Base-by-base conservation (phyloP, 1,140 invertebrate species). In the Drosophila parvula region DNA sequence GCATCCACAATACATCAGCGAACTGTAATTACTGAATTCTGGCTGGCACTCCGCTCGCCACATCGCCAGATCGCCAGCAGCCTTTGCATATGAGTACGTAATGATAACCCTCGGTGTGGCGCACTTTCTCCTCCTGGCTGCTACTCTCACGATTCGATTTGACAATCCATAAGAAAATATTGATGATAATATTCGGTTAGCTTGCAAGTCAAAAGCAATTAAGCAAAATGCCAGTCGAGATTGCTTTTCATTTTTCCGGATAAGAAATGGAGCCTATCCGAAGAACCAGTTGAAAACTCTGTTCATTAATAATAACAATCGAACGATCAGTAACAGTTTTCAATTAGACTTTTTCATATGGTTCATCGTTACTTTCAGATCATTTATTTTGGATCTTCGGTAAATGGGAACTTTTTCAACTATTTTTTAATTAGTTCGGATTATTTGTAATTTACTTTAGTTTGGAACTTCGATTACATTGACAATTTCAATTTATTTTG, bases 71-170 rank as follows among this genome's bases (percentile, higher is more conserved):
- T 43, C 38, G 34, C 30, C 58, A 55, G 5, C 45, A 28, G 36
- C 74, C 44, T 73, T 43, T 73, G 43, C 44, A 48, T 64, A 63
- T 68, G 73, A 55, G 55, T 44, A 59, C 36, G 64, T 75, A 78
- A 85, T 86, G 78, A 85, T 78, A 86, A 81, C 64, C 69, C 79
- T 81, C 45, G 53, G 27, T 30, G 57, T 67, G 53, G 32, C 22
- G 22, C 63, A 84, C 81, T 84, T 84, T 84, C 77, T 73, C 71
- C 62, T 45, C 40, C 60, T 70, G 70, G 45, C 32, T 36, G 53
- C 60, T 55, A 36, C 63, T 38, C 38, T 61, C 22, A 12, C 44
- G 11, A 28, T 34, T 32, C 14, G n/a, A 43, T 75, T 74, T 61
- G 69, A 74, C 69, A 74, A 74, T 38, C 70, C 47, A 41, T 74